Evolutionary conservation across 2,113 vertebrate species (phyloP), one percentile per base, ranked within the genome.

Genomic region (Pseudolaguvia tuberculata): DNA sequence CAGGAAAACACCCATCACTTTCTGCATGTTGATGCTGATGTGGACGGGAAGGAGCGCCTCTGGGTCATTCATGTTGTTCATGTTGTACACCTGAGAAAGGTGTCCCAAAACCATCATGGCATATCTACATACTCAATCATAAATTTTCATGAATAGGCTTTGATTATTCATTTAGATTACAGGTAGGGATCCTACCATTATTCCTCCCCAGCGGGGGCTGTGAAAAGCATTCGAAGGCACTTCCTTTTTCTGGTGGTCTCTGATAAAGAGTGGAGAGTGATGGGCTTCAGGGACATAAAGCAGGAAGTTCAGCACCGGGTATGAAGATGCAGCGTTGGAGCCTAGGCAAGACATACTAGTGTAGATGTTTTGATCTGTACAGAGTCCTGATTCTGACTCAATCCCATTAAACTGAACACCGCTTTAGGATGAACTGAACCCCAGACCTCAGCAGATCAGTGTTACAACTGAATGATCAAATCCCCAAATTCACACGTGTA

Each of bases 181-280:
- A n/a, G n/a, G n/a, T n/a, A 12, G 18, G 35, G 6, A 63, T 62
- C 66, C 83, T 88, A 99, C 97, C 96, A 99, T 95, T 80, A 99
- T 98, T 58, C 97, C 97, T 0, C 96, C 96, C 97, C 97, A 98
- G 52, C 94, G 94, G 13, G 97, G 96, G 70, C 96, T 98, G 84
- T 98, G 96, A 86, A 99, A 99, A 0, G 96, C 96, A 0, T 97
- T 98, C 73, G 93, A 93, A 17, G 88, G 76, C 72, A 95, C 93
- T 18, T 88, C 84, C 55, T 83, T 83, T 9, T 93, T 95, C 0
- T 91, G 88, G 82, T 88, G 91, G 86, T 94, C 93, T 68, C 91
- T 91, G 84, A 98, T 97, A 78, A 94, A 91, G 45, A 99, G 92
- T 0, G 96, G 96, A 2, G 94, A 93, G 72, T 96, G 96, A 9